These are phyloP conservation scores for Acanthopleura granulata DNA, from an alignment of 2,888 invertebrate species.

Conservation along the genomic window DNA sequence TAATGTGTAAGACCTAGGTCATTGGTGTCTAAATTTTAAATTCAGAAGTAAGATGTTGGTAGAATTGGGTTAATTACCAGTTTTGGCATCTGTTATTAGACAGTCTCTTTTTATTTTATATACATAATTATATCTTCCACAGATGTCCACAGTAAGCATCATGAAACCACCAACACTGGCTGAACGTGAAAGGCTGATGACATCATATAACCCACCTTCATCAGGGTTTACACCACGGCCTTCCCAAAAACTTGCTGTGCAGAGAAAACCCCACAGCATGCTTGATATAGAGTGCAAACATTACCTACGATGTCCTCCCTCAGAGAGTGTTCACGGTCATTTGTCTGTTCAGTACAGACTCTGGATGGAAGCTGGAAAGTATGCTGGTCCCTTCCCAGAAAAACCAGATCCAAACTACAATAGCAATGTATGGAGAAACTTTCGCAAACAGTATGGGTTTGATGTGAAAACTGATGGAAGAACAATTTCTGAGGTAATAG, in stretches of 20 bases:
- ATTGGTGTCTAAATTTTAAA: too few relatives aligned
- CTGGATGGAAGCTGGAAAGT: conserved; percentile 68
- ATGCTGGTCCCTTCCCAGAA: conserved; percentile 55
- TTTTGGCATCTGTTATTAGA: too few relatives aligned
- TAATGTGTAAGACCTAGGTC: too few relatives aligned
- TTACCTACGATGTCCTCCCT: conserved; percentile 48
- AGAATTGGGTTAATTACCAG: too few relatives aligned
- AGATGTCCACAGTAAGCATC: not conserved
- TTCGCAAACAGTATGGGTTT: conserved; percentile 61
- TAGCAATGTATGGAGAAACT: conserved; percentile 68
- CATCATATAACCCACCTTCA: conserved; percentile 37
- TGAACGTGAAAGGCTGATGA: conserved; percentile 62
- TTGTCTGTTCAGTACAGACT: conserved; percentile 50
- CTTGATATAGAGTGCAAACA: conserved; percentile 66
- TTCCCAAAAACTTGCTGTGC: conserved; percentile 51
- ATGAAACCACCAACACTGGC: conserved; percentile 44
- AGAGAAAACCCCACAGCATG: conserved; percentile 49
- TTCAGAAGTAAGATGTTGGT: too few relatives aligned
- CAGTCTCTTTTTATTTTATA: too few relatives aligned
- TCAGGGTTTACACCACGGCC: conserved; percentile 65
- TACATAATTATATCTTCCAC: too few relatives aligned
- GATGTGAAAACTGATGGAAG: conserved; percentile 52
- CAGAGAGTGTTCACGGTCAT: conserved; percentile 47
- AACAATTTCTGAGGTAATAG: conserved; percentile 63
- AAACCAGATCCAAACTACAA: conserved; percentile 62